Base-by-base conservation (phyloP, 2,113 vertebrate genomes). In the Terrapene triunguis region DNA sequence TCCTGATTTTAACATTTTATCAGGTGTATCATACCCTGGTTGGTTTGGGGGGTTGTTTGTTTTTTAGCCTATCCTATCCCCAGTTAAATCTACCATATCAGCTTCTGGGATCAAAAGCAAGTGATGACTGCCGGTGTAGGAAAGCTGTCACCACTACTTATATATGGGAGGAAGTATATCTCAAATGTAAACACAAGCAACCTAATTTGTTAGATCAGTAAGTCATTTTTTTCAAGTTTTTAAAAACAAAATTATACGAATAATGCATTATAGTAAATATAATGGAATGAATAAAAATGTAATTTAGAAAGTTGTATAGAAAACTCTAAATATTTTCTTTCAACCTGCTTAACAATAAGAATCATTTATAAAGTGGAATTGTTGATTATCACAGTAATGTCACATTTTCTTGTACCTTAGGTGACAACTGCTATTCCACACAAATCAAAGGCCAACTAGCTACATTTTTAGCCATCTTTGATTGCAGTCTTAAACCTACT, bases 61-160 rank as follows among this genome's bases (percentile, higher is more conserved):
- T 44, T 81, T 97, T 93, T 87, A 93, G 87, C 82, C 95, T 92
- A 25, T 7, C 25, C 5, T 89, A 51, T 92, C 80, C 93, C 79
- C 84, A 65, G 69, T 96, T 97, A 89, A 90, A 94, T 91, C 92
- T 89, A 78, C 59, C 78, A 65, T 89, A 82, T 92, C 88, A 76
- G 42, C 81, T 84, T 69, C 54, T 87, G 24, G 0, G 2, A 92
- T 93, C 85, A 91, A 80, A 81, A 96, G 95, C 81, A 54, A 84
- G 16, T 50, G 83, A 59, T 0, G 1, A 95, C 93, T 84, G 82
- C 82, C 78, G 42, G 51, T 35, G 84, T 51, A 81, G 88, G 82
- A 92, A 62, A 95, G 50, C 93, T 92, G 95, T 95, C 95, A 95
- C 51, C 17, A 2, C 11, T 51, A 42, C 74, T 97, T 94, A 86